Conservation (phyloP, 92 coral and sea anemone species). For the Porites lobata region DNA sequence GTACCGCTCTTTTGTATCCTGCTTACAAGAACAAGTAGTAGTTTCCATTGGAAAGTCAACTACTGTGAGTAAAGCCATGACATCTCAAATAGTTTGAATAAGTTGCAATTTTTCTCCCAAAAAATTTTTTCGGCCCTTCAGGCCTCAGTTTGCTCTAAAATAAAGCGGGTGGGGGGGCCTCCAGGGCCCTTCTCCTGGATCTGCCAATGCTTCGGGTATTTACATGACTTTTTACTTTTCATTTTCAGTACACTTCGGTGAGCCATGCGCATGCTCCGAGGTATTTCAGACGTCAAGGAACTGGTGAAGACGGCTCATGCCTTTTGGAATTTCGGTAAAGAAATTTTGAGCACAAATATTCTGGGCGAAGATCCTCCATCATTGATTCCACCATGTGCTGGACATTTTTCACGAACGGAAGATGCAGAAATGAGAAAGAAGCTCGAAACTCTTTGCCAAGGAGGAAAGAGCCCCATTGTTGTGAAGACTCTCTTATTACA, state of each 20-base stretch:
- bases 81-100: too few relatives aligned
- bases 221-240: too few relatives aligned
- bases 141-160: too few relatives aligned
- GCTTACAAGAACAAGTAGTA: too few relatives aligned
- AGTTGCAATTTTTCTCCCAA: too few relatives aligned
- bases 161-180: too few relatives aligned
- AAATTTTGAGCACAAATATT: background rate
- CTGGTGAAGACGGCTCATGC: background rate
- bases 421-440: conserved; percentile 4
- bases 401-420: conserved; percentile 23
- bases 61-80: too few relatives aligned
- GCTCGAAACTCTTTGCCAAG: background rate
- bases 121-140: too few relatives aligned
- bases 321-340: background rate
- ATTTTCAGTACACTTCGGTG: background rate
- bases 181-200: too few relatives aligned
- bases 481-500: conserved; percentile 18
- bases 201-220: background rate
- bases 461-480: background rate
- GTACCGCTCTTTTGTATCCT: too few relatives aligned
- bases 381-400: conserved; percentile 18
- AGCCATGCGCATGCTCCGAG: background rate
- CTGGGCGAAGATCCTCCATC: background rate
- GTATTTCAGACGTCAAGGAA: background rate
- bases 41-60: too few relatives aligned